phyloP scores from a whole-genome alignment of 2,797 vertebrate genomes.

The Poecilia velifera region DNA sequence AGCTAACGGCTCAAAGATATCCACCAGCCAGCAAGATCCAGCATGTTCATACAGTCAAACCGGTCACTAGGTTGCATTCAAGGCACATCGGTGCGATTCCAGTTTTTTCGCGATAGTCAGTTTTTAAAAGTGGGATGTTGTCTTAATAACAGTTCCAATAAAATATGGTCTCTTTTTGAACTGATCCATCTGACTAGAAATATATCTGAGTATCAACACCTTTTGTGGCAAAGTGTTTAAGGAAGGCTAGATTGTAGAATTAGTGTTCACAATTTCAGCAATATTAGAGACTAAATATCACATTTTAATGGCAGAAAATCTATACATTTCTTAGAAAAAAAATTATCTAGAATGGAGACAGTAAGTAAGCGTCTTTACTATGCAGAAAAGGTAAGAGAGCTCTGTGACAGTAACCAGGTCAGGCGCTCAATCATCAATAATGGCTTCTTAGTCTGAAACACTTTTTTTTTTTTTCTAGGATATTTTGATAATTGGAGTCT shows the following conservation, averaged over 20 bases:
- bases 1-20: slow-evolving; percentile 27
- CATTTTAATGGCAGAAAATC: neutral
- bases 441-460: neutral
- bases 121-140: neutral
- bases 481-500: neutral
- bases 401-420: neutral
- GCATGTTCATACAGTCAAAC: slow-evolving; percentile 32
- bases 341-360: neutral
- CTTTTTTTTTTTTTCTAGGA: neutral
- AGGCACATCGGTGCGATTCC: slow-evolving; percentile 5
- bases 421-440: neutral
- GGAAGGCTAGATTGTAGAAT: too few relatives aligned
- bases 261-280: neutral
- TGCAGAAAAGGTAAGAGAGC: neutral
- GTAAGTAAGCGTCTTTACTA: neutral
- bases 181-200: neutral
- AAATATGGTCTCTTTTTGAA: neutral
- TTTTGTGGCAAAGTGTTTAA: neutral
- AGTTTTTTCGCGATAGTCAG: neutral
- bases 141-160: neutral
- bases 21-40: slow-evolving; percentile 42
- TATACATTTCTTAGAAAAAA: too few relatives aligned
- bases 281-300: neutral
- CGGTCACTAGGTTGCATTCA: slow-evolving; percentile 14
- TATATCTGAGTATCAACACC: neutral